Evolutionary conservation across 1,140 invertebrate species (phyloP).

Genomic region (Lucilia sericata): DNA sequence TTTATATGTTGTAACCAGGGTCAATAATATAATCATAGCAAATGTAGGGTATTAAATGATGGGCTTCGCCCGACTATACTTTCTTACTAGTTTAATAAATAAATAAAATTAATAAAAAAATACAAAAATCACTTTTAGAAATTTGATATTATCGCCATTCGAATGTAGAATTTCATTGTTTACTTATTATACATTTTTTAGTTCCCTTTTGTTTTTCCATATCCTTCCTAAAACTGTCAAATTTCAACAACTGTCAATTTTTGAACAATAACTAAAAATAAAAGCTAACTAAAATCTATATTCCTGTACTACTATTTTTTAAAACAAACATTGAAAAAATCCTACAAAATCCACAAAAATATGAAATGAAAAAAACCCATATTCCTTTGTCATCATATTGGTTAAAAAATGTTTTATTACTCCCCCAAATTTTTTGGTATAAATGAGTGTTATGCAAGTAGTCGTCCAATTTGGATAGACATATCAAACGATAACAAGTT

Average conservation of each 20-base stretch:
- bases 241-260: not conserved
- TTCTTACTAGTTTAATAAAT: not conserved
- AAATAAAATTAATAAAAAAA: not conserved
- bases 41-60: too few relatives aligned
- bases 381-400: not conserved
- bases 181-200: not conserved
- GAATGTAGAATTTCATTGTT: too few relatives aligned
- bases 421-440: not conserved
- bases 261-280: not conserved
- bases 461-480: not conserved
- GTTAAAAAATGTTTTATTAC: not conserved
- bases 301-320: not conserved
- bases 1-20: too few relatives aligned
- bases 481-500: not conserved
- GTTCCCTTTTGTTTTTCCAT: not conserved
- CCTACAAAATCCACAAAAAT: not conserved
- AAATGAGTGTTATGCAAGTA: not conserved
- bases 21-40: too few relatives aligned
- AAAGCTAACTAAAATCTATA: not conserved
- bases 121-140: not conserved
- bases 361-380: not conserved
- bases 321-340: not conserved
- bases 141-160: too few relatives aligned
- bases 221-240: conserved; percentile 4
- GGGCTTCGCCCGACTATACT: not conserved